Evolutionary conservation across 2,113 vertebrate genomes (phyloP).

Genomic region (Malurus elegans): DNA sequence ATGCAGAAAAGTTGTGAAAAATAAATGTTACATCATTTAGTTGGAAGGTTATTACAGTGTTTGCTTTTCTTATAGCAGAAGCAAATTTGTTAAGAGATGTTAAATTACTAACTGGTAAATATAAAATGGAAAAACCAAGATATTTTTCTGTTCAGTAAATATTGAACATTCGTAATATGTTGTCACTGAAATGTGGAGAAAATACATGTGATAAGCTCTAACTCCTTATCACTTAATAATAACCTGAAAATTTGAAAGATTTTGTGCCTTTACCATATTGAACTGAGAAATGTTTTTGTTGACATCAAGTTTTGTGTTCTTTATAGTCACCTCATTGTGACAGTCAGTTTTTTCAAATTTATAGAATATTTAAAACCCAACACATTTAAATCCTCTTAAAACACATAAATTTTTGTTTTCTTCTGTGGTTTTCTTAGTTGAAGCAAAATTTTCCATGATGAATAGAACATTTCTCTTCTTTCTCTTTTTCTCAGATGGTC

Average conservation of each 20-base stretch:
- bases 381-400: background rate
- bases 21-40: background rate
- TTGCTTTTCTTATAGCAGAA: background rate
- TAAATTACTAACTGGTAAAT: background rate
- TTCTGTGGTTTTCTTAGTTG: background rate
- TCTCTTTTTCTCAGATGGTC: conserved; percentile 86
- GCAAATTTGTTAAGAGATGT: background rate
- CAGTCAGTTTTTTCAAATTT: background rate
- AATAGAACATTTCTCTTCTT: background rate
- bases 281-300: background rate
- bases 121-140: background rate
- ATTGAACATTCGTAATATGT: background rate
- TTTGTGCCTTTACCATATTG: background rate
- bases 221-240: background rate
- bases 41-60: background rate
- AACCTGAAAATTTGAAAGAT: background rate
- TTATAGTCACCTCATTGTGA: background rate
- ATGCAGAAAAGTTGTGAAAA: background rate
- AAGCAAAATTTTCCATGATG: background rate
- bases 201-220: background rate
- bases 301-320: background rate
- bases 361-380: background rate
- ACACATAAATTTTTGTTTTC: background rate
- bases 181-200: background rate
- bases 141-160: background rate